phyloP scores from a whole-genome alignment of 1,140 invertebrate species.

The Lycorma delicatula region DNA sequence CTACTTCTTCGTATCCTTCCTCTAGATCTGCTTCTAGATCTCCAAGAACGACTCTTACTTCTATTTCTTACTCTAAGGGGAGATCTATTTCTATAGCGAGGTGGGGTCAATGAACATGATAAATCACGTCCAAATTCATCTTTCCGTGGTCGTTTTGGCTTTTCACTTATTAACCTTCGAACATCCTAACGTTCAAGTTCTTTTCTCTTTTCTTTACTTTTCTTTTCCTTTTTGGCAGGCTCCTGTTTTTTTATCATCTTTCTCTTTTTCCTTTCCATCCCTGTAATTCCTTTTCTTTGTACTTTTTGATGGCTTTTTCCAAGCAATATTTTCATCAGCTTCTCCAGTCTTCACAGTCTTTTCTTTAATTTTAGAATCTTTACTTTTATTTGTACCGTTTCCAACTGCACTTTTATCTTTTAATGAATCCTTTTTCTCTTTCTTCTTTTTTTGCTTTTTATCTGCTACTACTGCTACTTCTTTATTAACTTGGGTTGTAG shows the following conservation, averaged over 20 bases:
- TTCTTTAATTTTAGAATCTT: slow-evolving; percentile 37
- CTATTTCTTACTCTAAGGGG: slow-evolving; percentile 27
- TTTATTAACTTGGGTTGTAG: slow-evolving; percentile 34
- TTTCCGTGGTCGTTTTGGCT: slow-evolving; percentile 51
- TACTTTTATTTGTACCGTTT: slow-evolving; percentile 21
- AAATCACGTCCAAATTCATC: slow-evolving; percentile 74
- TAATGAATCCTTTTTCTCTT: slow-evolving; percentile 38
- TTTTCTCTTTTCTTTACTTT: slow-evolving; percentile 54
- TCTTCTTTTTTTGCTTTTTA: slow-evolving; percentile 49
- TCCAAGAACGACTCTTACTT: slow-evolving; percentile 28
- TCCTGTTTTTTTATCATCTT: slow-evolving; percentile 33
- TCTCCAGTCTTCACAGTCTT: slow-evolving; percentile 30
- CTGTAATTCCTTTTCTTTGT: slow-evolving; percentile 75
- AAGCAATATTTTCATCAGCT: slow-evolving; percentile 43
- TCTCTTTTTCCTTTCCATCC: slow-evolving; percentile 50
- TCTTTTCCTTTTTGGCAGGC: slow-evolving; percentile 37
- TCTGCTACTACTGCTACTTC: too few relatives aligned
- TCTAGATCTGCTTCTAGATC: slow-evolving; percentile 26
- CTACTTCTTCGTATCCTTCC: slow-evolving; percentile 20
- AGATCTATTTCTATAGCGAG: slow-evolving; percentile 34
- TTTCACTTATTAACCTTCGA: slow-evolving; percentile 61
- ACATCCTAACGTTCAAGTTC: slow-evolving; percentile 76
- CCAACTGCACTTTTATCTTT: slow-evolving; percentile 34
- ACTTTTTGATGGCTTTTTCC: slow-evolving; percentile 72
- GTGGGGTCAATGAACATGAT: slow-evolving; percentile 27